These are phyloP conservation scores for Drosophila nr. perissopoda DNA, from an alignment of 2,888 invertebrate genomes.

Conservation along the genomic window DNA sequence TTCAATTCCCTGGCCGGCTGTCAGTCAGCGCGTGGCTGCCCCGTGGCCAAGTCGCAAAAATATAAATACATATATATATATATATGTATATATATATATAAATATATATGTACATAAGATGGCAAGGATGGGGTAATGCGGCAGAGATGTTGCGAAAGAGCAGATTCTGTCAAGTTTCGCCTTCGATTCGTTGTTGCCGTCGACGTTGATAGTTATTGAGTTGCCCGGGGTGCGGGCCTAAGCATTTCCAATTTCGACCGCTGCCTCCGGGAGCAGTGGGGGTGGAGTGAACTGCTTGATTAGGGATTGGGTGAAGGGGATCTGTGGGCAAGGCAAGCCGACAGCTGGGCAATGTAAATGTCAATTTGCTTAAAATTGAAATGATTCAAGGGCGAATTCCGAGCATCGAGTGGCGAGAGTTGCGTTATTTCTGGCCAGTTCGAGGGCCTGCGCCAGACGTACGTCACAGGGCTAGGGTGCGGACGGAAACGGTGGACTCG, in stretches of 20 bases:
- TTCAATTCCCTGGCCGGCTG: constrained; percentile 66
- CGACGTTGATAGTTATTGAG: constrained; percentile 80
- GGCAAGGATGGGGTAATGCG: not conserved
- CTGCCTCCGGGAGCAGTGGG: not conserved
- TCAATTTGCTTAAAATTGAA: constrained; percentile 81
- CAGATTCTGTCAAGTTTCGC: constrained; percentile 51
- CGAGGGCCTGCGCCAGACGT: constrained; percentile 22
- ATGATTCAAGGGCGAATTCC: constrained; percentile 81
- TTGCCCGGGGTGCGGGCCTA: constrained; percentile 52
- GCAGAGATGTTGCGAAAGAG: constrained; percentile 6
- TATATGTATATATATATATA: not conserved
- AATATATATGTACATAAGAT: not conserved
- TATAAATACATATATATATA: not conserved
- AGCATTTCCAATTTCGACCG: constrained; percentile 62
- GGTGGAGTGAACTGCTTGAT: not conserved
- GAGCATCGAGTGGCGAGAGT: constrained; percentile 32
- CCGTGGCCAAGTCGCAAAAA: constrained; percentile 50
- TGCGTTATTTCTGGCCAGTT: constrained; percentile 45
- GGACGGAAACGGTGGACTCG: not conserved
- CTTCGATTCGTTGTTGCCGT: constrained; percentile 70
- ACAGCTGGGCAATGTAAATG: constrained; percentile 74
- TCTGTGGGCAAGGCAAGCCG: constrained; percentile 26
- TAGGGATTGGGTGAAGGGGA: not conserved
- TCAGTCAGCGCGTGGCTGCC: constrained; percentile 71
- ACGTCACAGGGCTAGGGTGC: constrained; percentile 12